Conservation (phyloP, 1,140 invertebrate genomes). For the Dryas iulia region DNA sequence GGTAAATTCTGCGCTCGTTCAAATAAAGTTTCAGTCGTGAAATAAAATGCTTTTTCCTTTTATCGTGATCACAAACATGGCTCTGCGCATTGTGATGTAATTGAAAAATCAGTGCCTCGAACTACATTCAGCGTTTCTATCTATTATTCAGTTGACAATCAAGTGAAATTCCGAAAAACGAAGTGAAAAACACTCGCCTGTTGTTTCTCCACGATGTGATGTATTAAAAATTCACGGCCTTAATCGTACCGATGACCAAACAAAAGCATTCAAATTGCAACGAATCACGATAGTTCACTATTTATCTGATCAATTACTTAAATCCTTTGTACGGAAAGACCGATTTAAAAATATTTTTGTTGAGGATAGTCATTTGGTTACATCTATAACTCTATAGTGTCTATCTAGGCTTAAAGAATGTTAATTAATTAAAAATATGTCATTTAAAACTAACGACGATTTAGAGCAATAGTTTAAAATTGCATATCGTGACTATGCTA, state of each 20-base stretch:
- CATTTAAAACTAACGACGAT: no score
- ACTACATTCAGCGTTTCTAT: conserved; percentile 57
- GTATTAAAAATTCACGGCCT: conserved; percentile 72
- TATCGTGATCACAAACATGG: conserved; percentile 41
- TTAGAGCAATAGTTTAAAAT: no score
- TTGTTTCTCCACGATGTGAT: conserved; percentile 65
- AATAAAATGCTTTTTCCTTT: conserved; percentile 34
- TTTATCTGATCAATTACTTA: conserved; percentile 50
- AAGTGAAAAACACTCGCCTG: conserved; percentile 64
- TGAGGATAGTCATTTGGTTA: no score
- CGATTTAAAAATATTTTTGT: neutral
- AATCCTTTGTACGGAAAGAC: neutral
- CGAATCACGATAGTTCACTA: conserved; percentile 55
- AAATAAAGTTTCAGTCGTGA: conserved; percentile 20
- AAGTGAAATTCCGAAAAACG: conserved; percentile 72
- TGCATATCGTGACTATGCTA: no score
- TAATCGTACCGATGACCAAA: conserved; percentile 66
- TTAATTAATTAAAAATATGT: no score
- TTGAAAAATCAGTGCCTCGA: conserved; percentile 67
- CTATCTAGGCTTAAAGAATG: no score
- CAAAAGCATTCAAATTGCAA: conserved; percentile 53
- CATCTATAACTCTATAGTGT: no score
- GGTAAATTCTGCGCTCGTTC: conserved; percentile 3
- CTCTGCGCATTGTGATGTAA: conserved; percentile 59
- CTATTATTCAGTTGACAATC: conserved; percentile 74